Percentiles rank a stretch among this genome's conserved stretches.
phyloP scores from a whole-genome alignment of 2,113 vertebrate species.

The Synodontis membranacea region DNA sequence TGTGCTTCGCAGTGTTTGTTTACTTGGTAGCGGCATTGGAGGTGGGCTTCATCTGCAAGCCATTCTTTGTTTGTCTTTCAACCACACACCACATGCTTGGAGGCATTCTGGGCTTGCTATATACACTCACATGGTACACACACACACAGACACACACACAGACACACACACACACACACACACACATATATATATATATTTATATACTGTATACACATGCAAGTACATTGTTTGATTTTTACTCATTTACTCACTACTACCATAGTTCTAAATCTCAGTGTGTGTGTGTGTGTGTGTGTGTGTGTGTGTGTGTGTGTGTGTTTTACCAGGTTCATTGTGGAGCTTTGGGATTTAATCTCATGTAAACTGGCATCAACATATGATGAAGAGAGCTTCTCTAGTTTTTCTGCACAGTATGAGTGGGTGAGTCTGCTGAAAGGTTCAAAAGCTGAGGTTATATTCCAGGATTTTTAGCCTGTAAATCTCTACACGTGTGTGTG shows the following conservation, averaged over 20 bases:
- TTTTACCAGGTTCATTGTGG: neutral
- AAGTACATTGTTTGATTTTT: neutral
- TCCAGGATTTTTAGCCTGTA: neutral
- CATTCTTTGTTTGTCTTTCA: constrained; percentile 86
- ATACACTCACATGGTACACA: constrained; percentile 80
- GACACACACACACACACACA: no score
- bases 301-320: neutral
- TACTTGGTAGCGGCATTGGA: constrained; percentile 81
- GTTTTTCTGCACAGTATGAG: neutral
- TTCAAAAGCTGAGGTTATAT: neutral
- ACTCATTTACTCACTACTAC: neutral
- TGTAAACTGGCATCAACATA: neutral
- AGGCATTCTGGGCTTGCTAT: constrained; percentile 78
- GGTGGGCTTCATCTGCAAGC: constrained; percentile 81
- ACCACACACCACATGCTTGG: constrained; percentile 72
- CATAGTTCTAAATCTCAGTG: neutral
- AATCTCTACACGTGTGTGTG: neutral
- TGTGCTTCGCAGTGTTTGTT: constrained; percentile 59
- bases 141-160: neutral
- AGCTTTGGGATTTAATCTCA: neutral
- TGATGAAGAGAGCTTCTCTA: neutral
- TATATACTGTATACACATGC: no score
- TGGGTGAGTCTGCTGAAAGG: neutral
- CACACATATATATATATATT: no score
- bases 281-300: neutral